Evolutionary conservation across 2,888 invertebrate species (phyloP), one percentile per base, ranked within the genome.

Genomic region (Entomobrya proxima): DNA sequence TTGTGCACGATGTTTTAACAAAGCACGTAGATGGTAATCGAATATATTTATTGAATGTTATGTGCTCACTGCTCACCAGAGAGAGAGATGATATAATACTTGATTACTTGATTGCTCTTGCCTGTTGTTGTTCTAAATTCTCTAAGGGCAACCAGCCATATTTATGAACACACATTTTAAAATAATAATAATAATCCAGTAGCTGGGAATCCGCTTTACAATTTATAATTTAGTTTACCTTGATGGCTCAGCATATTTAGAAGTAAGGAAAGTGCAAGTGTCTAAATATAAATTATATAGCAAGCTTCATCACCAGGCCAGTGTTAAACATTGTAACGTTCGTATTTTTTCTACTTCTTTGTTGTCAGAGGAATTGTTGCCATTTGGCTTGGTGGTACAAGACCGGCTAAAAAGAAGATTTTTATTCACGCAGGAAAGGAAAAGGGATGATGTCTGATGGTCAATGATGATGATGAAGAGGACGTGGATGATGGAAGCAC

Each of bases 401-500:
- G 55, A 21, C 15, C 24, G 27, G 11, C 55, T 18, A 4, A 27
- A 24, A 55, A 15, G 58, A 9, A 15, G n/a, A 15, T 9, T 47
- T 47, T 47, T 47, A 47, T 5, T 13, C 47, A 47, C n/a, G 47
- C 47, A 5, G 32, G 18, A 30, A 5, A 52, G 9, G 47, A 47
- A 74, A 72, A 18, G 74, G 21, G 30, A 74, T 74, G 47, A 30
- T 35, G 74, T 40, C 27, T 67, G 61, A 61, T 61, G 69, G 18
- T 11, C 15, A 40, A 37, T 67, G 67, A 67, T 67, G 44, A 37
- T 7, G 40, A 67, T 67, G 21, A 40, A 52, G n/a, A 37, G 52
- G 55, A 72, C 32, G 74, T 52, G 18, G 6, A 80, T 52, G 74
- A 44, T 27, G 27, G 44, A 77, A 61, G 77, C 55, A 78, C 55